phyloP scores from a whole-genome alignment of 2,888 invertebrate species.

The Melanchra persicariae region DNA sequence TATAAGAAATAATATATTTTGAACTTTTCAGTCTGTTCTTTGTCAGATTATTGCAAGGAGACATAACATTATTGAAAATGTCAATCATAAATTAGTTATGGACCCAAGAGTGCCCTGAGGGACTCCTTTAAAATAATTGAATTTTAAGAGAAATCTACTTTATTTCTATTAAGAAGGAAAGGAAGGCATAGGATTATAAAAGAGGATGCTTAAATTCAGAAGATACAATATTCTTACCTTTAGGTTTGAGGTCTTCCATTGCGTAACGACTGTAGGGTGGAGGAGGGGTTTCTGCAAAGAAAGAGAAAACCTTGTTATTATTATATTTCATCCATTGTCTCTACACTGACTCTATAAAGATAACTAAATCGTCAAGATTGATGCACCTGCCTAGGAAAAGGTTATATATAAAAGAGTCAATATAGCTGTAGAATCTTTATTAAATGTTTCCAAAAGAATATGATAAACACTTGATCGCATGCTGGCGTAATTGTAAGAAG shows the following conservation, averaged over 20 bases:
- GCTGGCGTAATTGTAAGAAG: slow-evolving; percentile 5
- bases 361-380: not conserved
- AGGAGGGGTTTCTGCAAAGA: slow-evolving; percentile 95
- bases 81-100: slow-evolving; percentile 34
- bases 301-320: slow-evolving; percentile 65
- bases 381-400: not conserved
- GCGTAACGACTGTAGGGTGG: slow-evolving; percentile 95
- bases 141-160: not conserved
- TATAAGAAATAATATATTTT: slow-evolving; percentile 7
- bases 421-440: not conserved
- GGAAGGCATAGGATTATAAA: not conserved
- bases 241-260: slow-evolving; percentile 94
- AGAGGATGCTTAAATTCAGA: not conserved
- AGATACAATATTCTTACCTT: slow-evolving; percentile 75
- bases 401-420: not conserved
- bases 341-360: not conserved
- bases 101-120: slow-evolving; percentile 9
- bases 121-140: not conserved
- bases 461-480: not conserved
- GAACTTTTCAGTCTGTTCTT: not conserved
- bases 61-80: slow-evolving; percentile 19
- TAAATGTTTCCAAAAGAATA: not conserved
- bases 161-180: not conserved
- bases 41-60: not conserved
- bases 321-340: not conserved